Conservation (phyloP, 1,140 invertebrate genomes). For the Calephelis virginiensis region DNA sequence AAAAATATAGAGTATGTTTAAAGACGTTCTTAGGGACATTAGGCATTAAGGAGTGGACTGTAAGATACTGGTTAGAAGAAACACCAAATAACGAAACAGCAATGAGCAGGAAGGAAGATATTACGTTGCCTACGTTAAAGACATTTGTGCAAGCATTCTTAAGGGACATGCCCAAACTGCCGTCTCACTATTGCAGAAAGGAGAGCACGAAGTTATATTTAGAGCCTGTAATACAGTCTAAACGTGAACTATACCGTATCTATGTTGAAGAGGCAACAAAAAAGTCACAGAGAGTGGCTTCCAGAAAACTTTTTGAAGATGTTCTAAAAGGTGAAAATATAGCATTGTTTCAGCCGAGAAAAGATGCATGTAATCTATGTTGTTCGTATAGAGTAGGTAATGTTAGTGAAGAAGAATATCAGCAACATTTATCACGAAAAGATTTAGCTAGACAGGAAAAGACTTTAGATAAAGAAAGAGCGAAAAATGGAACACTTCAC, state of each 20-base stretch:
- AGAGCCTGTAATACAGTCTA: slow-evolving; percentile 36
- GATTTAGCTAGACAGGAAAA: slow-evolving; percentile 31
- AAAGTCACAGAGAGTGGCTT: slow-evolving; percentile 25
- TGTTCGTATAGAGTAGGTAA: slow-evolving; percentile 32
- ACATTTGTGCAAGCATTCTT: no score
- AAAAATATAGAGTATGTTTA: no score
- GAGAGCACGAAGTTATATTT: slow-evolving; percentile 36
- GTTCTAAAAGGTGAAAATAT: slow-evolving; percentile 28
- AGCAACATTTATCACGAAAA: slow-evolving; percentile 26
- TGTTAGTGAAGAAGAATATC: slow-evolving; percentile 27
- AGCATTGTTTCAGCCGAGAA: slow-evolving; percentile 36
- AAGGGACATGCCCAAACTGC: slow-evolving; percentile 33
- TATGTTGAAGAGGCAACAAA: slow-evolving; percentile 33
- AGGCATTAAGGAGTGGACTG: no score
- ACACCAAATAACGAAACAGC: no score
- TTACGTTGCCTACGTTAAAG: no score
- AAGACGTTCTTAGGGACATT: no score
- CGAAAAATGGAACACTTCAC: slow-evolving; percentile 27
- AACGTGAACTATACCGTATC: slow-evolving; percentile 35
- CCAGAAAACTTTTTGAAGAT: slow-evolving; percentile 32
- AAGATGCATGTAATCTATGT: slow-evolving; percentile 36
- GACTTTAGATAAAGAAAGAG: slow-evolving; percentile 25
- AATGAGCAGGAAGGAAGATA: no score
- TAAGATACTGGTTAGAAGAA: no score
- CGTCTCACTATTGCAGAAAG: slow-evolving; percentile 43